phyloP scores from a whole-genome alignment of 2,888 invertebrate genomes.

The Zaprionus obscuricornis region DNA sequence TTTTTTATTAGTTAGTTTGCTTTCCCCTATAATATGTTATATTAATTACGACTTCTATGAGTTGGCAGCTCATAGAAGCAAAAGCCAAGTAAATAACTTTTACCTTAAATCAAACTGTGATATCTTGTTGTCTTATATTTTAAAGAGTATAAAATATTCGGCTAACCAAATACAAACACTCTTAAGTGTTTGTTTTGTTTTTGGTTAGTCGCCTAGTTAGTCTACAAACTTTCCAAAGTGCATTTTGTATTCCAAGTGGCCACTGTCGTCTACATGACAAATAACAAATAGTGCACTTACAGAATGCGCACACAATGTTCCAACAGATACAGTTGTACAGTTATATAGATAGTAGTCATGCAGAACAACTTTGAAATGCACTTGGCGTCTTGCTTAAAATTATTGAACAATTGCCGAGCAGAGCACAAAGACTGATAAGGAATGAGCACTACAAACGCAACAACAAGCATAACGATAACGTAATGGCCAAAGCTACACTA shows the following conservation, averaged over 20 bases:
- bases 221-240: slow-evolving; percentile 67
- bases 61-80: too few relatives aligned
- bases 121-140: neutral
- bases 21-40: too few relatives aligned
- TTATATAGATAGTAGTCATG: slow-evolving; percentile 30
- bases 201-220: slow-evolving; percentile 11
- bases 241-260: slow-evolving; percentile 65
- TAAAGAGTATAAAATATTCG: too few relatives aligned
- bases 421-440: too few relatives aligned
- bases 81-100: too few relatives aligned
- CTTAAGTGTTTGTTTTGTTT: neutral
- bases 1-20: too few relatives aligned
- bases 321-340: slow-evolving; percentile 8
- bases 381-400: slow-evolving; percentile 45
- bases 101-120: too few relatives aligned
- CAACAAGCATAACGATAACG: too few relatives aligned
- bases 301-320: slow-evolving; percentile 48
- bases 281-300: slow-evolving; percentile 67
- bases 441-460: too few relatives aligned
- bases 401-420: slow-evolving; percentile 3
- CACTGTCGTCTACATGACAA: slow-evolving; percentile 57
- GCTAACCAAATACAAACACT: neutral
- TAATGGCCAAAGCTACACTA: too few relatives aligned
- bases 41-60: too few relatives aligned
- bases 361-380: slow-evolving; percentile 68